Conservation (phyloP, 1,140 invertebrate genomes). For the Pararge aegeria region DNA sequence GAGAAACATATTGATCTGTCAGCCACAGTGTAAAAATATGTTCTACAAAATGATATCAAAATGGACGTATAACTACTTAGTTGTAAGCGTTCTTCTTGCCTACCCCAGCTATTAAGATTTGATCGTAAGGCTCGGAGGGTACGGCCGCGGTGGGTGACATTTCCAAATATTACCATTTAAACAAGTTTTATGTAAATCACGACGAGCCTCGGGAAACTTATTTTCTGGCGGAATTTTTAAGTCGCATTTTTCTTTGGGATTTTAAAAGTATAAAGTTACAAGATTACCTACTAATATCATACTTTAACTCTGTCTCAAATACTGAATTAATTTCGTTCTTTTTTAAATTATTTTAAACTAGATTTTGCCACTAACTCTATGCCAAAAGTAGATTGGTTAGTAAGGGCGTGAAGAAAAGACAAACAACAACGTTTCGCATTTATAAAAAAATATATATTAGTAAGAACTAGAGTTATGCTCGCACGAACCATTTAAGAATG, state of each 20-base stretch:
- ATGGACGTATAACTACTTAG: not conserved
- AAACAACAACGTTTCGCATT: no score
- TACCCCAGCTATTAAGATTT: slow-evolving; percentile 52
- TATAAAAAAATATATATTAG: no score
- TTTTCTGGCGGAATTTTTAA: slow-evolving; percentile 68
- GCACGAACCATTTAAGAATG: no score
- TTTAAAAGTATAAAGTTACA: slow-evolving; percentile 70
- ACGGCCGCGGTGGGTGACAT: slow-evolving; percentile 63
- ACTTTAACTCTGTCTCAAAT: slow-evolving; percentile 45
- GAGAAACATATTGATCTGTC: not conserved
- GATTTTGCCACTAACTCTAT: no score
- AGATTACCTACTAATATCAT: slow-evolving; percentile 52
- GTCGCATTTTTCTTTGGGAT: slow-evolving; percentile 63
- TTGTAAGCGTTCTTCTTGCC: slow-evolving; percentile 19
- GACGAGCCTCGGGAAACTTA: slow-evolving; percentile 58
- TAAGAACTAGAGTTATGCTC: no score
- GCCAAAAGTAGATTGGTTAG: no score
- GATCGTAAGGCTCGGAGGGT: slow-evolving; percentile 46
- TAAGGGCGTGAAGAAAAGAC: no score
- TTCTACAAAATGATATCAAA: not conserved
- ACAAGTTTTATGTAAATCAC: slow-evolving; percentile 78
- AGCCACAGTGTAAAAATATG: not conserved
- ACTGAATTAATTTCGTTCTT: not conserved
- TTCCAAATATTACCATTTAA: slow-evolving; percentile 79
- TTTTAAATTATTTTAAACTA: not conserved